Evolutionary conservation across 2,113 vertebrate species (phyloP), one percentile per base, ranked within the genome.

Genomic region (Ochotona princeps): DNA sequence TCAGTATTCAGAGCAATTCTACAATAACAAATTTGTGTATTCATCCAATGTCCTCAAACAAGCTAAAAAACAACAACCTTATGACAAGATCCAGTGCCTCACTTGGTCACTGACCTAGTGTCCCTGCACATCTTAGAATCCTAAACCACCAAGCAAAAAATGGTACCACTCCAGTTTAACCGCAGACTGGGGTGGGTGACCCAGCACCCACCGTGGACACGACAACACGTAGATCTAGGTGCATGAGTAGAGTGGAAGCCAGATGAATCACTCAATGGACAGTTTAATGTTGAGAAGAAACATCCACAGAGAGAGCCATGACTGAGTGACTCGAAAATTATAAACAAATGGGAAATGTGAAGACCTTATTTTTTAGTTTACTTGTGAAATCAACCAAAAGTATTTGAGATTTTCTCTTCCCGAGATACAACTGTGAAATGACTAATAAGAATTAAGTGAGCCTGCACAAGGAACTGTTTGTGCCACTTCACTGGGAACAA

Each of bases 381-480:
- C 93, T 95, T 89, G 78, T 92, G 89, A 94, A 95, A 94, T 91
- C 67, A 90, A 63, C 60, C 83, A 84, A 35, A 96, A 96, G 84
- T 61, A 83, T 79, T 90, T 89, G 86, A 81, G 73, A 82, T 92
- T 87, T 93, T 87, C 91, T 90, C 54, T 89, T 87, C 89, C 94
- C 78, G 63, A 89, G 91, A 96, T 91, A 79, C 81, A 95, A 93
- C 95, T 95, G 87, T 78, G 89, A 96, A 95, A 89, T 95, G 96
- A 96, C 92, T 91, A 95, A 92, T 51, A 84, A 88, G 87, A 93
- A 87, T 74, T 67, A 93, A 92, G 87, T 74, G 76, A 91, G 49
- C 32, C 65, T 84, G 70, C 35, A 92, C 78, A 69, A 91, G 49
- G 83, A 87, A 96, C 91, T 92, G 69, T 91, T 82, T 92, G 94